Evolutionary conservation across 2,888 invertebrate genomes (phyloP).

Genomic region (Cephus rjabovi): DNA sequence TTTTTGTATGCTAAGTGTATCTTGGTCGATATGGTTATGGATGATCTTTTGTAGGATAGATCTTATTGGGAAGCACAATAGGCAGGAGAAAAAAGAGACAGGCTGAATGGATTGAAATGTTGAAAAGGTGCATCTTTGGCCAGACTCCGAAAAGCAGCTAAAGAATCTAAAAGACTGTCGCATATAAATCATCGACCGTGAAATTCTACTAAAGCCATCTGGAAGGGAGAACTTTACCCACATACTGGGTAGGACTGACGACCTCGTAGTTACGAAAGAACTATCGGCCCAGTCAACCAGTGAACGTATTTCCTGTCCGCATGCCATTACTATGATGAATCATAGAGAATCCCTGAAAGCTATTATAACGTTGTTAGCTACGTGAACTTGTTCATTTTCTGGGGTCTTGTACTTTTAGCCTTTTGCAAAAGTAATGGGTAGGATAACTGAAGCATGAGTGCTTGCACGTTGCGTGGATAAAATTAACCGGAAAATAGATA

Average conservation of each 20-base stretch:
- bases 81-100: not conserved
- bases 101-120: not conserved
- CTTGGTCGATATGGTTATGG: too few species aligned
- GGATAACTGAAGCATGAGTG: not conserved
- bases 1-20: too few species aligned
- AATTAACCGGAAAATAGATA: not conserved
- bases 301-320: slow-evolving; percentile 26
- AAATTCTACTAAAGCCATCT: not conserved
- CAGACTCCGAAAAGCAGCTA: not conserved
- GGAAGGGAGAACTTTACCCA: not conserved
- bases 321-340: slow-evolving; percentile 33
- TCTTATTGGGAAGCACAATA: not conserved
- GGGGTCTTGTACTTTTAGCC: not conserved
- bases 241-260: not conserved
- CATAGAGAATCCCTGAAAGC: not conserved
- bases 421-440: not conserved
- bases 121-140: not conserved
- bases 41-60: not conserved
- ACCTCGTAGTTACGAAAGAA: not conserved
- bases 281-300: not conserved
- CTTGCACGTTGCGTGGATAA: not conserved
- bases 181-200: not conserved
- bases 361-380: not conserved
- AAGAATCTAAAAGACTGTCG: not conserved
- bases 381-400: not conserved